Conservation (phyloP, 2,888 invertebrate genomes). For the Harpalus rufipes region DNA sequence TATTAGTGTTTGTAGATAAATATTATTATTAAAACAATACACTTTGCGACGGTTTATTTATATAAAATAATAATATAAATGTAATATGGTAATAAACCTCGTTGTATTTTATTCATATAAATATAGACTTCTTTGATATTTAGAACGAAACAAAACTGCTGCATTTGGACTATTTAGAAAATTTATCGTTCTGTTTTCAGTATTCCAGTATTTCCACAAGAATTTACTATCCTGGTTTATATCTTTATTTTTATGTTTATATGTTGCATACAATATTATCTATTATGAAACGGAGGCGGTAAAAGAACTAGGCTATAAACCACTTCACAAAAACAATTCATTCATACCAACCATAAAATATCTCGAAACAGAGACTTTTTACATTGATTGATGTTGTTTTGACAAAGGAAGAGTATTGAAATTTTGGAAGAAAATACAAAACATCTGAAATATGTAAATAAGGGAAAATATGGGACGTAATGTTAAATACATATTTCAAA, state of each 20-base stretch:
- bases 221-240: conserved; percentile 19
- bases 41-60: too few relatives aligned
- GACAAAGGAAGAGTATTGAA: not conserved
- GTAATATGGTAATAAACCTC: too few relatives aligned
- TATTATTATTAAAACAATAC: too few relatives aligned
- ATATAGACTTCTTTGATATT: not conserved
- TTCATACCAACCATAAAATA: not conserved
- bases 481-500: too few relatives aligned
- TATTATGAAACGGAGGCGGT: not conserved
- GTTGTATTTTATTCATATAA: too few relatives aligned
- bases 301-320: conserved; percentile 10
- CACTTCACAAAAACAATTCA: conserved; percentile 9
- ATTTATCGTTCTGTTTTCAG: conserved; percentile 30
- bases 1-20: too few relatives aligned
- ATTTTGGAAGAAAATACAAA: not conserved
- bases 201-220: conserved; percentile 14
- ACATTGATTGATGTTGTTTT: conserved; percentile 7
- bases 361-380: conserved; percentile 8
- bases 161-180: conserved; percentile 14
- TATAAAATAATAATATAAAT: too few relatives aligned
- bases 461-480: too few relatives aligned
- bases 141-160: not conserved
- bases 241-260: conserved; percentile 26
- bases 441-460: too few relatives aligned
- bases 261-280: conserved; percentile 6